Base-by-base conservation (phyloP, 2,888 invertebrate genomes). In the Chrysolina oricalcia region DNA sequence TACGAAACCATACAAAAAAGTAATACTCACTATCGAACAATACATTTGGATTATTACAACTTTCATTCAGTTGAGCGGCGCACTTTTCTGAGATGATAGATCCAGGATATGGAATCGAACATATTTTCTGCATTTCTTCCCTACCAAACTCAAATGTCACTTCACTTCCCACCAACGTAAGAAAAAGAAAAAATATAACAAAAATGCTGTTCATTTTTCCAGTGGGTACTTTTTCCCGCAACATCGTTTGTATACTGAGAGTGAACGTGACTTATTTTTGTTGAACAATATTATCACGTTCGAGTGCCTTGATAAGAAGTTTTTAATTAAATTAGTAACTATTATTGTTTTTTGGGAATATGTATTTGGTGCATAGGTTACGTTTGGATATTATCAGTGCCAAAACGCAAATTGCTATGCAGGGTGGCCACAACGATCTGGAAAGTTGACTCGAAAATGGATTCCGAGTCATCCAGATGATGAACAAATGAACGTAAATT, bases 91-190 rank as follows among this genome's bases (percentile, higher is more conserved):
- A n/a, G n/a, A n/a, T n/a, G n/a, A n/a, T n/a, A 2, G 40, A 15
- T 17, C 17, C 35, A 3, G 15, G 11, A 48, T 40, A 17, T 27
- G 3, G 11, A 63, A 27, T 63, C 0, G 17, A 48, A 48, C 63
- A 63, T n/a, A 40, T n/a, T 40, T 27, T 40, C n/a, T 63, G 27
- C 40, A 63, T 63, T n/a, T 40, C n/a, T 63, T n/a, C 10, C 27
- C n/a, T 2, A n/a, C 63, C 17, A 1, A 63, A 40, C 5, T 63
- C 17, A 40, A 63, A 63, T 27, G 17, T 3, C 40, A 17, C 35
- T 63, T 63, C 63, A 63, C 63, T 63, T 5, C n/a, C 11, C 63
- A 63, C 63, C 48, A 48, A 8, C n/a, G 48, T 10, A 48, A 48
- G 17, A 48, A 48, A 17, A 17, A 48, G n/a, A 5, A 9, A 48